These are phyloP conservation scores for Megathymus violae DNA, from an alignment of 1,140 invertebrate species.

Conservation along the genomic window DNA sequence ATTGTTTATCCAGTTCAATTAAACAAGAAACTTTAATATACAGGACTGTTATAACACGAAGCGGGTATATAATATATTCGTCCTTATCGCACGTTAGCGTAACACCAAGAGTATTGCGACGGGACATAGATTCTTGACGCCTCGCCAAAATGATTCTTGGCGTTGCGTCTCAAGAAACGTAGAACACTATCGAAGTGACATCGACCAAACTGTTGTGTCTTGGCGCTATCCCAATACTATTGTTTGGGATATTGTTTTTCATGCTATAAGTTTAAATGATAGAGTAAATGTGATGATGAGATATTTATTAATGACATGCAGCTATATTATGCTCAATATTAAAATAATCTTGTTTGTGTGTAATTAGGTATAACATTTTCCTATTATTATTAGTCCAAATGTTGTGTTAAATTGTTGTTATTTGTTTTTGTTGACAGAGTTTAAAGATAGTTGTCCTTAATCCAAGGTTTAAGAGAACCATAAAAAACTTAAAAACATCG, in stretches of 20 bases:
- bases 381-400: too few relatives aligned
- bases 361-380: too few relatives aligned
- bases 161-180: constrained; percentile 13
- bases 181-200: constrained; percentile 14
- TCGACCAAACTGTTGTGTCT: constrained; percentile 25
- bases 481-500: too few relatives aligned
- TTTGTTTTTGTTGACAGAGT: too few relatives aligned
- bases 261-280: constrained; percentile 9
- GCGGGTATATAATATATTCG: constrained; percentile 20
- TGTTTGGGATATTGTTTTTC: constrained; percentile 28
- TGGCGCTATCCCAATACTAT: constrained; percentile 24
- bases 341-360: too few relatives aligned
- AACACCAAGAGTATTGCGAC: constrained; percentile 14
- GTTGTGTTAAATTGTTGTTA: too few relatives aligned
- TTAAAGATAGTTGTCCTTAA: too few relatives aligned
- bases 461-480: too few relatives aligned
- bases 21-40: constrained; percentile 5
- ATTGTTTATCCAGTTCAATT: neutral
- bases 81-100: constrained; percentile 29
- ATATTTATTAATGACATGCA: neutral
- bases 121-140: constrained; percentile 40
- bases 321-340: neutral
- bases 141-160: constrained; percentile 41
- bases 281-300: neutral
- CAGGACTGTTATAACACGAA: too few relatives aligned